These are phyloP conservation scores for Fragum whitleyi DNA, from an alignment of 2,888 invertebrate genomes.

Conservation along the genomic window DNA sequence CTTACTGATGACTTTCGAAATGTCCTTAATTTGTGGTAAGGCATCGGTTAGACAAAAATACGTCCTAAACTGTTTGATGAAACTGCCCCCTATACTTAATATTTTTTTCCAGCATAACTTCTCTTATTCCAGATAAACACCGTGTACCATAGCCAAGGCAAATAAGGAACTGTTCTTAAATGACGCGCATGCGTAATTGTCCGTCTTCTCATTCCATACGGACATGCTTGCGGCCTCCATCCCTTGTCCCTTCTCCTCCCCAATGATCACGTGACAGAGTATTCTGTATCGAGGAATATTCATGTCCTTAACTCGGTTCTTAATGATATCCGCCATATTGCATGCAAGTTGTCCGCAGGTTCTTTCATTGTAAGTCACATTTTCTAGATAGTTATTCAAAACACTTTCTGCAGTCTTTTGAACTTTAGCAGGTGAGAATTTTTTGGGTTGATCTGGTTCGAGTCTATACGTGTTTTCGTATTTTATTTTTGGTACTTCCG, in stretches of 20 bases:
- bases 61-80: no score
- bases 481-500: conserved; percentile 28
- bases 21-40: neutral
- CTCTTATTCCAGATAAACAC: conserved; percentile 68
- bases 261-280: conserved; percentile 70
- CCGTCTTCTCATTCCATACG: conserved; percentile 73
- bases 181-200: conserved; percentile 71
- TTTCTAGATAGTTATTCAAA: conserved; percentile 62
- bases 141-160: conserved; percentile 74
- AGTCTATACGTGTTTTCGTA: conserved; percentile 69
- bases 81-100: no score
- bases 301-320: conserved; percentile 72
- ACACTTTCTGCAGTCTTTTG: conserved; percentile 54
- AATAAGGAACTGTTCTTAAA: conserved; percentile 69
- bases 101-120: neutral
- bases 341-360: conserved; percentile 68
- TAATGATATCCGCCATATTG: conserved; percentile 72
- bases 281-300: conserved; percentile 77
- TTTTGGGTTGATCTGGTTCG: conserved; percentile 61
- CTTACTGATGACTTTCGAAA: no score
- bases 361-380: conserved; percentile 66
- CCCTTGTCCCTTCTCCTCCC: conserved; percentile 73
- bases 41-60: no score
- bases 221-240: conserved; percentile 71
- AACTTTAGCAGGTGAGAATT: conserved; percentile 63